Percentiles rank a stretch among this genome's conserved stretches.
These are phyloP conservation scores for Hoplias malabaricus DNA, from an alignment of 2,113 vertebrate species.

Conservation along the genomic window DNA sequence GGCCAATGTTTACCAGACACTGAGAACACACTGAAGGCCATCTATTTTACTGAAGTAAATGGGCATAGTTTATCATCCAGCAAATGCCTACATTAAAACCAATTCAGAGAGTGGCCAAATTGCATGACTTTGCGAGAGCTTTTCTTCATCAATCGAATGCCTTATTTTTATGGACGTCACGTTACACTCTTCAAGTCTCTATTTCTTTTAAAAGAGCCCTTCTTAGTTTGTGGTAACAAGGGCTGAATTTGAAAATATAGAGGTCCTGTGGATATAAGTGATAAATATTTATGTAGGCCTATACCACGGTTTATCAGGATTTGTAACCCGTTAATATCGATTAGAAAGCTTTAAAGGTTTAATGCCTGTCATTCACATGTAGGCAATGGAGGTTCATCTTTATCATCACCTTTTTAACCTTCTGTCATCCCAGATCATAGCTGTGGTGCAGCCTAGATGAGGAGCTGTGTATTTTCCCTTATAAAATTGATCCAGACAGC, in stretches of 20 bases:
- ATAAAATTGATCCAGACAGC: conserved; percentile 36
- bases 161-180: background rate
- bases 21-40: background rate
- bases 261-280: too few relatives aligned
- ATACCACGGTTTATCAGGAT: too few relatives aligned
- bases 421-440: background rate
- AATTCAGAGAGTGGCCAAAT: background rate
- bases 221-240: background rate
- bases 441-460: background rate
- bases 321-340: background rate
- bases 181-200: background rate
- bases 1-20: background rate
- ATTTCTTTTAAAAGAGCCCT: background rate
- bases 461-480: conserved; percentile 13
- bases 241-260: too few relatives aligned
- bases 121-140: background rate
- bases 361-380: background rate
- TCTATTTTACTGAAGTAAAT: background rate
- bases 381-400: background rate
- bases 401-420: conserved; percentile 9
- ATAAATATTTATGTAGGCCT: too few relatives aligned
- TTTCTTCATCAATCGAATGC: background rate
- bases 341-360: too few relatives aligned
- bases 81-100: background rate
- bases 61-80: background rate